Evolutionary conservation across 2,888 invertebrate genomes (phyloP), one percentile per base, ranked within the genome.

Genomic region (Steinernema scapterisci): DNA sequence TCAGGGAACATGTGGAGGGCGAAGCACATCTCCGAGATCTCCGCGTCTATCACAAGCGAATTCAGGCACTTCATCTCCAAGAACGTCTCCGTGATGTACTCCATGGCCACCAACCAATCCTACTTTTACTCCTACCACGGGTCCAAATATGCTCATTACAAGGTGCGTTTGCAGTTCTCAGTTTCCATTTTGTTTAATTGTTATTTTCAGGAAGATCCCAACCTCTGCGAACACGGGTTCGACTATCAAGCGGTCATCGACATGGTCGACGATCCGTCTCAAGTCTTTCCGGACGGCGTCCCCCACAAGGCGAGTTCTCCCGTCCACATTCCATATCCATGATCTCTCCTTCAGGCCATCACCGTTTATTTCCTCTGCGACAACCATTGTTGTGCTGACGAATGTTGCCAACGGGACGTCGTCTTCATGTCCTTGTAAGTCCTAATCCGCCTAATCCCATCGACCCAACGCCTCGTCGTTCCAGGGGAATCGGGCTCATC

Each of bases 351-450:
- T 31, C 63, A 63, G 63, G 63, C 31, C 31, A 63, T 63, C 27
- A 63, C 63, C 63, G 63, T 63, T 13, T 63, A 63, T 16, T 63
- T 63, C 63, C 63, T 38, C 31, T 63, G 63, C 63, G 63, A 63
- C 63, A 27, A 63, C 27, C 63, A 63, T 31, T 63, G 63, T n/a
- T 63, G 63, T 31, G 63, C 63, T 1, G 63, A 63, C 63, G 63
- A 63, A n/a, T 63, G 63, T 27, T 63, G 63, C 38, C 63, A 63
- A 27, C 23, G 63, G 63, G 63, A 63, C 63, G 1, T 63, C 16
- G 31, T 31, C 63, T 27, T 63, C 31, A 63, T 63, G 27, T 63
- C 31, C 16, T 25, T 63, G 63, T 63, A 13, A 31, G 63, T 23
- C 54, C 48, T 38, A 48, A 48, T 48, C 25, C 63, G 5, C 25